Conservation (phyloP, 2,888 invertebrate species). For the Pollenia amentaria region DNA sequence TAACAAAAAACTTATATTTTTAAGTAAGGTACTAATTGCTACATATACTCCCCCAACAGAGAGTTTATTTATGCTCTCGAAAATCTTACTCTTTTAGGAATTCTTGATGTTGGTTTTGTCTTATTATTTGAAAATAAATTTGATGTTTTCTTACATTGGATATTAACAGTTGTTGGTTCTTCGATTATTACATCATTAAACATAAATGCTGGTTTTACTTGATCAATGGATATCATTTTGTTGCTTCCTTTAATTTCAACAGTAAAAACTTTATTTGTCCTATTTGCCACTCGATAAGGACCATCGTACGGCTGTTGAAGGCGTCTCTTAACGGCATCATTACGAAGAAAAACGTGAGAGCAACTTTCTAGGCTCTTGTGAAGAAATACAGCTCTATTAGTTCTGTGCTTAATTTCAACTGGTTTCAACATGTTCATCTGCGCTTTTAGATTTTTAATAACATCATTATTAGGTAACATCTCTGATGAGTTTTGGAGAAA, state of each 20-base stretch:
- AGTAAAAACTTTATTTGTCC: not conserved
- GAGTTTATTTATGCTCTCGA: not conserved
- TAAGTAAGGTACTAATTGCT: too few relatives aligned
- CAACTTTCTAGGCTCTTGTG: not conserved
- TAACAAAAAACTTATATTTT: too few relatives aligned
- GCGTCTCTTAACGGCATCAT: too few relatives aligned
- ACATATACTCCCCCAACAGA: not conserved
- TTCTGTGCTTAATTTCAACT: not conserved
- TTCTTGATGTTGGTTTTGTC: not conserved
- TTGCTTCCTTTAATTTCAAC: not conserved
- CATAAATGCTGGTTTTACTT: not conserved
- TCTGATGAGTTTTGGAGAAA: too few relatives aligned
- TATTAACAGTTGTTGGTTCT: not conserved
- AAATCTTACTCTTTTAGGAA: not conserved
- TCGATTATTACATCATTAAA: constrained; percentile 1
- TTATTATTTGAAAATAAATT: not conserved
- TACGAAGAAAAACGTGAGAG: too few relatives aligned
- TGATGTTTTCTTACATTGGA: not conserved
- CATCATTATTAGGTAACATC: not conserved
- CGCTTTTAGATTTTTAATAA: constrained; percentile 9
- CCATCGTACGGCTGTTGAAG: constrained; percentile 5
- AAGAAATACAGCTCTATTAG: constrained; percentile 3
- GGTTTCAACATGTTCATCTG: too few relatives aligned
- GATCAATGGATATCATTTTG: not conserved
- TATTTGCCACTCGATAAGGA: not conserved